Percentiles rank a stretch among this genome's conserved stretches.
Conservation (phyloP, 2,888 invertebrate species). For the Nephrotoma flavescens region DNA sequence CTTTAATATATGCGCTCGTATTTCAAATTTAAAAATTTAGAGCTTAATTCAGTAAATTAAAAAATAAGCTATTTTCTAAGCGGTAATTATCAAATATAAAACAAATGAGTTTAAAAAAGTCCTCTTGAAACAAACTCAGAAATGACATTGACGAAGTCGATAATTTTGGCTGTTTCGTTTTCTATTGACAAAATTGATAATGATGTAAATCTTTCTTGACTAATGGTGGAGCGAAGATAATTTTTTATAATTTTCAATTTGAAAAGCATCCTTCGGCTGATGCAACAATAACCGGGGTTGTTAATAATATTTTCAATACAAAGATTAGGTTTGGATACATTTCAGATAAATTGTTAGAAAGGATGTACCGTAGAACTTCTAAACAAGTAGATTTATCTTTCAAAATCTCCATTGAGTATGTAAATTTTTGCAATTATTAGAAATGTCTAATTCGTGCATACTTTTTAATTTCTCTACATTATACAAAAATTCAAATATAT, state of each 20-base stretch:
- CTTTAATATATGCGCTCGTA: too few species aligned
- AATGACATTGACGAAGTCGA: constrained; percentile 15
- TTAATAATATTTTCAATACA: constrained; percentile 4
- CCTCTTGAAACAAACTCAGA: too few species aligned
- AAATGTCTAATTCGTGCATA: neutral
- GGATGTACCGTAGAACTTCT: neutral
- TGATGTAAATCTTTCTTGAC: too few species aligned
- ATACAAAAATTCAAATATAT: too few species aligned
- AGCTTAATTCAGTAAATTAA: too few species aligned
- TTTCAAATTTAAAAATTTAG: too few species aligned
- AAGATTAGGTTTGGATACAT: neutral
- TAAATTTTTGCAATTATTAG: neutral
- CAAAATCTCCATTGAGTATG: neutral
- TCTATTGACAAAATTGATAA: too few species aligned
- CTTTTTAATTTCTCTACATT: constrained; percentile 4
- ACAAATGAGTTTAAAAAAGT: too few species aligned
- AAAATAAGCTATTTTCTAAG: too few species aligned
- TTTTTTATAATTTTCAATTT: constrained; percentile 15
- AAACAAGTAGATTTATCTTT: neutral
- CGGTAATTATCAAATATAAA: too few species aligned
- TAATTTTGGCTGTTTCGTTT: constrained; percentile 17
- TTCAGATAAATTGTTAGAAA: neutral
- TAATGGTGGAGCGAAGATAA: constrained; percentile 16
- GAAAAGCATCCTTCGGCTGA: constrained; percentile 6
- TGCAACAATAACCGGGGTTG: constrained; percentile 7